These are phyloP conservation scores for Leptogaster cylindrica DNA, from an alignment of 2,888 invertebrate species.

Conservation along the genomic window DNA sequence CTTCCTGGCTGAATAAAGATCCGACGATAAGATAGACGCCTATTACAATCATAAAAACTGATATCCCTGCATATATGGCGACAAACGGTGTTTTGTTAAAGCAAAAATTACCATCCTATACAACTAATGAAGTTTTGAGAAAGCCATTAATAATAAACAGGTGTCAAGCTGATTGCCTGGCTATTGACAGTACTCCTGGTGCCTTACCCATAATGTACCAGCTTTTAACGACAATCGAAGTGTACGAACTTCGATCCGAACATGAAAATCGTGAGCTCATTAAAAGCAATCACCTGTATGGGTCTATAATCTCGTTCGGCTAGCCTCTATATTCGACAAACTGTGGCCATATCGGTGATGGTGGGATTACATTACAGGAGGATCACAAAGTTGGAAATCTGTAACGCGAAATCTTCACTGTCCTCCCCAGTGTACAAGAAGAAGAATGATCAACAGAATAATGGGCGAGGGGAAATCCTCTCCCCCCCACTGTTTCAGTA, in stretches of 20 bases:
- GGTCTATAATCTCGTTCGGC: slow-evolving; percentile 31
- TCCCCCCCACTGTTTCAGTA: too few relatives aligned
- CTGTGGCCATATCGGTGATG: slow-evolving; percentile 10
- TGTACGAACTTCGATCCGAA: slow-evolving; percentile 39
- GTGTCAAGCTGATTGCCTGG: slow-evolving; percentile 35
- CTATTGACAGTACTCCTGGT: slow-evolving; percentile 29
- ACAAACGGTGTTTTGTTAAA: not conserved
- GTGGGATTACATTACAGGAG: not conserved
- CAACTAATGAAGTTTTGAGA: slow-evolving; percentile 37
- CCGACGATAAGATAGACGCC: slow-evolving; percentile 1
- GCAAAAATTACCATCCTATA: slow-evolving; percentile 4
- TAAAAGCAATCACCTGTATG: slow-evolving; percentile 41
- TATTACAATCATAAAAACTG: slow-evolving; percentile 1
- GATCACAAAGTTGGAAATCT: slow-evolving; percentile 19
- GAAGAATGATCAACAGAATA: slow-evolving; percentile 15
- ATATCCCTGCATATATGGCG: not conserved
- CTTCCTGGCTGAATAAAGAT: slow-evolving; percentile 1
- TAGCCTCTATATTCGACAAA: slow-evolving; percentile 24
- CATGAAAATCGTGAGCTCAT: slow-evolving; percentile 41
- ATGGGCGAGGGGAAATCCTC: slow-evolving; percentile 20
- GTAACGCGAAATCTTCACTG: slow-evolving; percentile 36
- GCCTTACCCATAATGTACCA: slow-evolving; percentile 36
- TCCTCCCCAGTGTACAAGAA: slow-evolving; percentile 8
- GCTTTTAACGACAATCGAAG: slow-evolving; percentile 37
- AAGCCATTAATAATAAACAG: slow-evolving; percentile 41